Conservation (phyloP, 2,113 vertebrate genomes). For the Callipepla squamata region DNA sequence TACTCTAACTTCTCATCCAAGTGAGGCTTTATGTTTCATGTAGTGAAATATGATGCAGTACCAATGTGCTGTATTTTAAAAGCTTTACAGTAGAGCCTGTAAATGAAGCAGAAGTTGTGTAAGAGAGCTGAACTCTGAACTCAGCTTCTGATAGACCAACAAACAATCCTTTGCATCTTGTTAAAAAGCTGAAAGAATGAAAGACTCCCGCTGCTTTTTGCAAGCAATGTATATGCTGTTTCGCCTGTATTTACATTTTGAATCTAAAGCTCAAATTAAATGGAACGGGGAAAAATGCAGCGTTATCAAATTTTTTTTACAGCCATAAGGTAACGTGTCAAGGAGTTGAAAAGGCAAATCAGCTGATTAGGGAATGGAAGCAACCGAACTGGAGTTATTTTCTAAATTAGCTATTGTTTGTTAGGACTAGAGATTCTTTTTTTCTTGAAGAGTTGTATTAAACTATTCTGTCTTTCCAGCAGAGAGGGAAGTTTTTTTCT, state of each 20-base stretch:
- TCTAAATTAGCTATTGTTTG: slow-evolving; percentile 29
- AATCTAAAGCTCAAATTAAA: slow-evolving; percentile 22
- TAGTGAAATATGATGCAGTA: neutral
- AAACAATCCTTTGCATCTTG: neutral
- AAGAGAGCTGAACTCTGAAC: neutral
- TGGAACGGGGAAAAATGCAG: neutral
- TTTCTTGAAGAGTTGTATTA: neutral
- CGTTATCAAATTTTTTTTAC: neutral
- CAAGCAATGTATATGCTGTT: neutral
- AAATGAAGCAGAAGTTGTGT: neutral
- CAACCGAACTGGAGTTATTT: slow-evolving; percentile 33
- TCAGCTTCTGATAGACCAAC: neutral
- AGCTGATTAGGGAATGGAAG: neutral
- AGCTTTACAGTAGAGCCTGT: neutral
- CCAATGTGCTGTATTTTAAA: neutral
- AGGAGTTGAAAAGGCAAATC: neutral
- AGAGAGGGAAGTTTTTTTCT: neutral
- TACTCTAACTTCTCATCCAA: neutral
- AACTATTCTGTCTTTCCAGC: slow-evolving; percentile 33
- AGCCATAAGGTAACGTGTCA: neutral
- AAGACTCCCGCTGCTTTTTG: neutral
- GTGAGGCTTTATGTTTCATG: neutral
- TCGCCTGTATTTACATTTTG: neutral
- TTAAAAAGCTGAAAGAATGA: neutral
- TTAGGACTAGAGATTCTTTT: neutral